Base-by-base conservation (phyloP, 1,140 invertebrate species). In the Parapsyche elsis region DNA sequence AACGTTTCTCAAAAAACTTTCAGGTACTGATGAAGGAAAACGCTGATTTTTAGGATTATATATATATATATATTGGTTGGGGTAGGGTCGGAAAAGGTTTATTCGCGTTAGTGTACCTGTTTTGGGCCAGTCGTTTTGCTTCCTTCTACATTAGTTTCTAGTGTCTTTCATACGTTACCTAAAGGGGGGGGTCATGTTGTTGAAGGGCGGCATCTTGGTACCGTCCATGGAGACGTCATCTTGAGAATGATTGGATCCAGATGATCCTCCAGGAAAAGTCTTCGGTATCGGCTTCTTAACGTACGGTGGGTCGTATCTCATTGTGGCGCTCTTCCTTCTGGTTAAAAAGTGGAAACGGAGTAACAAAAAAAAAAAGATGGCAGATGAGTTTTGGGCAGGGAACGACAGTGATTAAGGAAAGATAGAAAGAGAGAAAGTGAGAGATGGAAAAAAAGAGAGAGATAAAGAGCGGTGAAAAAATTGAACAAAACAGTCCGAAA, bases 231-330 rank as follows among this genome's bases (percentile, higher is more conserved):
- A 92, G 76, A 92, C 92, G 86, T 95, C 94, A 84, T 94, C 92
- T 85, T 93, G 92, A 9, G 92, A 92, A 86, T 93, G 92, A 86
- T 92, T 92, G 77, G 91, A 90, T n/a, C 92, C 88, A n/a, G 91
- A 89, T 10, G 90, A 90, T 44, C 90, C 89, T 24, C 86, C 87
- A 46, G 88, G 87, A 87, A 93, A 94, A 84, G 90, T 92, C 89
- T 95, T 95, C 71, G 92, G 91, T 80, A 93, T 91, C 23, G 94
- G 93, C 85, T 95, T 95, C 90, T 95, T 96, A 84, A 92, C 91
- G 89, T 95, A 96, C 45, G 95, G 94, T 80, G 93, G 92, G 87
- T 96, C 95, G 87, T 94, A 95, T 87, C 95, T 96, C 84, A 94
- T 93, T 87, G 95, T 91, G 79, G 94, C 95, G 85, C 94, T 95